phyloP scores from a whole-genome alignment of 2,888 invertebrate species.

The Dryadula phaetusa region DNA sequence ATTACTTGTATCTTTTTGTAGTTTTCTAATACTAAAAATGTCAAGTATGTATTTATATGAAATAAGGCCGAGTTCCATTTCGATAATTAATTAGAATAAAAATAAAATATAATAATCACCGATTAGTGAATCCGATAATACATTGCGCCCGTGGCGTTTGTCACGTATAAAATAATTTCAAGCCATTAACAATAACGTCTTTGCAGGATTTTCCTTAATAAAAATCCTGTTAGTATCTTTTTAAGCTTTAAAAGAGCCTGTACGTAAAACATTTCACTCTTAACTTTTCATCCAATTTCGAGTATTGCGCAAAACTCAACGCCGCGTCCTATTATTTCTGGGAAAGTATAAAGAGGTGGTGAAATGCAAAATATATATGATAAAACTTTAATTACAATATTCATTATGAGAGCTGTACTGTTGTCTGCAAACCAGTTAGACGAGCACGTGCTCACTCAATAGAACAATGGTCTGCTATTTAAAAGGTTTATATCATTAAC shows the following conservation, averaged over 20 bases:
- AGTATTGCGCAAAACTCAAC: too few species aligned
- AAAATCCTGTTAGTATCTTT: too few species aligned
- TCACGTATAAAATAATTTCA: constrained; percentile 24
- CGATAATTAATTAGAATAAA: constrained; percentile 2
- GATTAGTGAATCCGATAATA: constrained; percentile 16
- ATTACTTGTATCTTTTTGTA: too few species aligned
- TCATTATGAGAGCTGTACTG: neutral
- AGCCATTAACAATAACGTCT: neutral
- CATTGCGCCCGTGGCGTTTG: constrained; percentile 15
- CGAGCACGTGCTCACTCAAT: constrained; percentile 12
- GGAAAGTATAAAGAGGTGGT: too few species aligned
- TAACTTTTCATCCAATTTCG: too few species aligned
- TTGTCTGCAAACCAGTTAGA: constrained; percentile 5
- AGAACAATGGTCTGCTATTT: constrained; percentile 22
- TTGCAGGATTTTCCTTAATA: neutral
- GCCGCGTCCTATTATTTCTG: too few species aligned
- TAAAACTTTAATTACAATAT: neutral
- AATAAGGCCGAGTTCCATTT: constrained; percentile 15
- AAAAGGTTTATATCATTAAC: neutral
- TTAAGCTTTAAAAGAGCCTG: too few species aligned
- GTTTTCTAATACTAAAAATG: neutral
- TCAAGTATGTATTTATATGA: neutral
- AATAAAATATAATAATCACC: constrained; percentile 1
- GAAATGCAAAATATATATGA: neutral
- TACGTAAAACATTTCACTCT: too few species aligned